phyloP scores from a whole-genome alignment of 2,113 vertebrate genomes.

The Chaetodon trifascialis region DNA sequence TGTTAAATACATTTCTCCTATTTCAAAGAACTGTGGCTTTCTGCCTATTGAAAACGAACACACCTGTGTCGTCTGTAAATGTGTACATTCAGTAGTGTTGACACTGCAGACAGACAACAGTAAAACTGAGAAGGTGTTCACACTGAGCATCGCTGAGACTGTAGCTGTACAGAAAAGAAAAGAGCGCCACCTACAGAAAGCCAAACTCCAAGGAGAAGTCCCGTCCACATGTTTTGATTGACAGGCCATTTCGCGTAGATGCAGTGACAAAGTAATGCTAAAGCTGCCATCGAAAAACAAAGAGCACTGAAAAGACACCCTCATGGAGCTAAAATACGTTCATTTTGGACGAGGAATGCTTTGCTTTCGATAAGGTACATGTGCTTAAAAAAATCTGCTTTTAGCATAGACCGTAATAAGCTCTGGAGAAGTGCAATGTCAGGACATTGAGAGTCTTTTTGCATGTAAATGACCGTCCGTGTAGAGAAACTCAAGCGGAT shows the following conservation, averaged over 20 bases:
- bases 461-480: conserved; percentile 53
- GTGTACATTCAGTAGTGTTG: neutral
- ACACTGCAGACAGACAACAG: neutral
- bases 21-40: no score
- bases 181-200: neutral
- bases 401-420: conserved; percentile 17
- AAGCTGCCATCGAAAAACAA: neutral
- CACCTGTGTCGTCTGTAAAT: conserved; percentile 1
- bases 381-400: conserved; percentile 13
- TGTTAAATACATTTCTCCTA: neutral
- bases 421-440: conserved; percentile 36
- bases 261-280: neutral
- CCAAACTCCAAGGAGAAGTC: neutral
- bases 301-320: neutral
- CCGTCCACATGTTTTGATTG: no score
- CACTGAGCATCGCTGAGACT: neutral
- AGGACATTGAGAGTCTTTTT: conserved; percentile 42
- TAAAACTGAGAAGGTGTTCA: neutral
- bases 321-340: neutral
- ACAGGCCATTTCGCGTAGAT: neutral
- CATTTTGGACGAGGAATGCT: neutral
- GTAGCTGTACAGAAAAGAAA: neutral
- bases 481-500: conserved; percentile 37
- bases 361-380: neutral
- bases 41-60: neutral